Percentiles rank a stretch among this genome's conserved stretches.
phyloP scores from a whole-genome alignment of 35 echinoderm and acorn worm genomes.

The Acanthaster planci region DNA sequence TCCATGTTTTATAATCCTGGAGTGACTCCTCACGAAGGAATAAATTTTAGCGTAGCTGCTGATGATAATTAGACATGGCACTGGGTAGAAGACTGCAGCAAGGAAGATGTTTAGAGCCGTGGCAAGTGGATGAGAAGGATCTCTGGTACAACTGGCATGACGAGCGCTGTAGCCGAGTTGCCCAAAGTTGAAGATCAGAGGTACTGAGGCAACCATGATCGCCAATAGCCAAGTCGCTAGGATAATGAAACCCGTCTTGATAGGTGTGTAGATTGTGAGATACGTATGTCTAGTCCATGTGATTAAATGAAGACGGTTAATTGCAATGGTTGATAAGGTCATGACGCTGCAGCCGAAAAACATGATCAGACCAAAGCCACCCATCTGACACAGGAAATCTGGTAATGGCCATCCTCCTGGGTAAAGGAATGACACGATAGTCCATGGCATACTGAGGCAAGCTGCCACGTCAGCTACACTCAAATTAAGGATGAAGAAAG shows the following conservation, averaged over 20 bases:
- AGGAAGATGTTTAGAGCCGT: conserved; percentile 48
- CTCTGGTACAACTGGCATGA: conserved; percentile 46
- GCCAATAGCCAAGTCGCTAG: conserved; percentile 48
- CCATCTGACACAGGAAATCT: conserved; percentile 37
- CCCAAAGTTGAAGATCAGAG: conserved; percentile 48
- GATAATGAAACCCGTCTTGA: conserved; percentile 34
- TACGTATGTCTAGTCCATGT: conserved; percentile 27
- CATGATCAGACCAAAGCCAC: conserved; percentile 34
- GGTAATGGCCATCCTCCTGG: conserved; percentile 33
- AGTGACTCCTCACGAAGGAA: conserved; percentile 36
- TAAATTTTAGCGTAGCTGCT: conserved; percentile 44
- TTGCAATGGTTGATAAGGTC: conserved; percentile 51
- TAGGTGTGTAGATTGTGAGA: conserved; percentile 23
- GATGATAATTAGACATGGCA: conserved; percentile 50
- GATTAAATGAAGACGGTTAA: conserved; percentile 54
- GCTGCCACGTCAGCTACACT: conserved; percentile 53
- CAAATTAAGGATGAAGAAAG: conserved; percentile 59
- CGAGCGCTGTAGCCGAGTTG: conserved; percentile 51
- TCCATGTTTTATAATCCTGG: conserved; percentile 32
- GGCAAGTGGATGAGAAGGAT: conserved; percentile 39
- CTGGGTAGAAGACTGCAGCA: conserved; percentile 43
- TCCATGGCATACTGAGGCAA: conserved; percentile 55
- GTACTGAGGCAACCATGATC: conserved; percentile 38
- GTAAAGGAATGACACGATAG: conserved; percentile 44
- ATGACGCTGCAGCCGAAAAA: conserved; percentile 55